Base-by-base conservation (phyloP, 2,797 vertebrate genomes). In the Hyperoplus immaculatus region DNA sequence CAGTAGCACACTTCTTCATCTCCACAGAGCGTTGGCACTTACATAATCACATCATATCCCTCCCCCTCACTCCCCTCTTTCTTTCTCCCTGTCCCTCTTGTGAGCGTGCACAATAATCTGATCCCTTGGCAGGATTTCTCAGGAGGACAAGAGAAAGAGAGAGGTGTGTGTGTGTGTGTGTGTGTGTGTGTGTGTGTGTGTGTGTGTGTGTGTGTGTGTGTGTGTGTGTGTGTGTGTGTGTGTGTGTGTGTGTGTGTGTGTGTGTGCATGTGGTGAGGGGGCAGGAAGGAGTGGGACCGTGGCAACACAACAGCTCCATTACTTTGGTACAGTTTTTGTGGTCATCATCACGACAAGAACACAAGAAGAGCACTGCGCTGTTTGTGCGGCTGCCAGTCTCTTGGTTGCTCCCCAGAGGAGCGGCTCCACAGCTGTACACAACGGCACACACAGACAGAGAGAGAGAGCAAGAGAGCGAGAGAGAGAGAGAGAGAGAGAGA, bases 31-130 rank as follows among this genome's bases (percentile, higher is more conserved):
- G 58, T 72, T 92, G 87, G 80, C 89, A 87, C 90, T 94, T 95
- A 92, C 91, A 93, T 94, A 95, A 95, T 94, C 89, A 89, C 85
- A 93, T 93, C 90, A 92, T 91, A 3, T n/a, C 59, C 8, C 18
- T 6, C 13, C 43, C 6, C 49, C 21, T 8, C 71, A 38, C 70
- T 54, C 39, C 64, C 46, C 59, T 29, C 56, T 59, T 60, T 63
- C 63, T 58, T 56, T 68, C 75, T 57, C 78, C 36, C 57, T 66
- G 70, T 78, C 84, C 57, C 81, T 85, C 81, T 83, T 85, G 85
- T 88, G 91, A 94, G 84, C 84, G 72, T 90, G 88, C 91, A 90
- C 86, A 87, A 93, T 94, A 94, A 94, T 93, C 92, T 92, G 82
- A 88, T 94, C 91, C 88, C 90, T 59, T 58, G 88, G 92, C 93